These are phyloP conservation scores for Tetrax tetrax DNA, from an alignment of 2,113 vertebrate genomes.

Conservation along the genomic window DNA sequence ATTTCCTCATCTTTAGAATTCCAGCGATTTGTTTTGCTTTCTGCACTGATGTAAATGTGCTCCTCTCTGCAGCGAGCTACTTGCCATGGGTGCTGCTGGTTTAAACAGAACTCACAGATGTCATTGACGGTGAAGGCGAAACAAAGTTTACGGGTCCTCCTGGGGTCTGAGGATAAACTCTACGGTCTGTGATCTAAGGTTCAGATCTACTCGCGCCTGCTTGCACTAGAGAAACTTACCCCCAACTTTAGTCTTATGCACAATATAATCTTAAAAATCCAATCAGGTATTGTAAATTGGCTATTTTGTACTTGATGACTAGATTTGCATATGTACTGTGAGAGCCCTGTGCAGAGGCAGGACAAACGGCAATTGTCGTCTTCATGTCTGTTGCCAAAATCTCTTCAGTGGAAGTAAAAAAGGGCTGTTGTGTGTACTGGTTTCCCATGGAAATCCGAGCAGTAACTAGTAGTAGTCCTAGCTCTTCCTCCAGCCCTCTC, in stretches of 20 bases:
- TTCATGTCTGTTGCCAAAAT: slow-evolving; percentile 55
- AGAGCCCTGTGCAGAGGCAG: slow-evolving; percentile 53
- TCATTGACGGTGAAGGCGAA: background rate
- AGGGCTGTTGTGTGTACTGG: slow-evolving; percentile 63
- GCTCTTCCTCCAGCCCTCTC: slow-evolving; percentile 28
- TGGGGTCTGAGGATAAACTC: slow-evolving; percentile 19
- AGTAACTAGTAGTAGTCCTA: slow-evolving; percentile 59
- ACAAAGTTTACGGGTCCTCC: slow-evolving; percentile 45
- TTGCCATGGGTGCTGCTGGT: background rate
- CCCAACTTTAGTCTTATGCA: slow-evolving; percentile 63
- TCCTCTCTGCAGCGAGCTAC: background rate
- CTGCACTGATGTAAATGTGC: slow-evolving; percentile 48
- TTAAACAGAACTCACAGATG: slow-evolving; percentile 21
- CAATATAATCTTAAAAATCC: slow-evolving; percentile 55
- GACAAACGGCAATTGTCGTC: slow-evolving; percentile 47
- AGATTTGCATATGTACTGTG: slow-evolving; percentile 57
- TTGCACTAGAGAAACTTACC: slow-evolving; percentile 48
- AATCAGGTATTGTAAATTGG: slow-evolving; percentile 66
- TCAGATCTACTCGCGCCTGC: slow-evolving; percentile 20
- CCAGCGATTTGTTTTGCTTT: slow-evolving; percentile 27
- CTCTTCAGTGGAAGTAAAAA: slow-evolving; percentile 46
- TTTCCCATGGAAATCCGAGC: slow-evolving; percentile 63
- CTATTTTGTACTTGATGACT: slow-evolving; percentile 54
- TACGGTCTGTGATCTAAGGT: background rate
- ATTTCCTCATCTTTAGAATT: slow-evolving; percentile 16